Percentiles rank a stretch among this genome's conserved stretches.
Evolutionary conservation across 2,888 invertebrate genomes (phyloP).

Genomic region (Cryptops parisi): DNA sequence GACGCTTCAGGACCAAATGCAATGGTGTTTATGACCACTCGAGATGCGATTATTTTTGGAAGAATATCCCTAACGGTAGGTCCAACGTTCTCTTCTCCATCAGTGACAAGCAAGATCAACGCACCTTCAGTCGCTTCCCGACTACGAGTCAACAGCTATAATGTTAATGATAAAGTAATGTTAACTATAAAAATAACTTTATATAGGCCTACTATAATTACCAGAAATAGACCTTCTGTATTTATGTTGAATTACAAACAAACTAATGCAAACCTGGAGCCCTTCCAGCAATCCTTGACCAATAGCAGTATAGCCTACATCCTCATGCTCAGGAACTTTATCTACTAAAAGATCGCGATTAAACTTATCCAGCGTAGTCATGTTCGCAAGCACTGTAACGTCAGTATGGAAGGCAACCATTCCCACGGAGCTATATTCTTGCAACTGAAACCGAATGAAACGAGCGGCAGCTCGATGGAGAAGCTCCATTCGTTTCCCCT

Average conservation of each 20-base stretch:
- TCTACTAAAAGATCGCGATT: constrained; percentile 16
- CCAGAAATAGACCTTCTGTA: no score
- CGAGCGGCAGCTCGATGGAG: constrained; percentile 22
- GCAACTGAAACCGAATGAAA: constrained; percentile 22
- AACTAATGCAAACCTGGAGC: no score
- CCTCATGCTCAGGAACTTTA: constrained; percentile 20
- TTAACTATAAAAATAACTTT: no score
- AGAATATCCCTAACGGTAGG: constrained; percentile 20
- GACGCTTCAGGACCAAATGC: constrained; percentile 18
- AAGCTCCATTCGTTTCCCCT: constrained; percentile 30
- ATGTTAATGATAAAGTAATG: no score
- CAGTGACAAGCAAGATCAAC: constrained; percentile 14
- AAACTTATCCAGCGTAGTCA: constrained; percentile 10
- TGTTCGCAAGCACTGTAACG: constrained; percentile 9
- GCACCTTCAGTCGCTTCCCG: constrained; percentile 12
- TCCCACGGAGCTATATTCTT: constrained; percentile 22
- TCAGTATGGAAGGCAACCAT: constrained; percentile 22
- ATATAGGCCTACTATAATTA: no score
- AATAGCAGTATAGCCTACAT: constrained; percentile 20
- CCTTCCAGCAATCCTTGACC: constrained; percentile 13
- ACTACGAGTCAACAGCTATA: constrained; percentile 10
- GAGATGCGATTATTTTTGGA: constrained; percentile 20
- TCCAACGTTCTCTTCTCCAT: constrained; percentile 18
- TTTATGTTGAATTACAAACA: not conserved
- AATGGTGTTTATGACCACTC: constrained; percentile 20